Evolutionary conservation across 2,797 vertebrate species (phyloP).

Genomic region (Sternarchorhynchus goeldii): DNA sequence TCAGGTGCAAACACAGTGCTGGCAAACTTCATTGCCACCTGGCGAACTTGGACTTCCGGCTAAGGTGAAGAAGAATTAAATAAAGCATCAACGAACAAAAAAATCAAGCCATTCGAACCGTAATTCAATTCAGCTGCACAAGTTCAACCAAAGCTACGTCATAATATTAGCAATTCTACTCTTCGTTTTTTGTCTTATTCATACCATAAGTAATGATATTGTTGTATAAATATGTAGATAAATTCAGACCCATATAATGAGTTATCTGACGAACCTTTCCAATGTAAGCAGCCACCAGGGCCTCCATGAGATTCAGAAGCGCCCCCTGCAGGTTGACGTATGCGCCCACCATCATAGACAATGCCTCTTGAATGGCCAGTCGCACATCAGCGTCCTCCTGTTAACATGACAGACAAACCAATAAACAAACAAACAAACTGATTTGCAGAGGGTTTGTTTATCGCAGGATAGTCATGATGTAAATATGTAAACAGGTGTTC

Average conservation of each 20-base stretch:
- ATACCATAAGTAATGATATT: neutral
- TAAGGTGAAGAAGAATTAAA: conserved; percentile 59
- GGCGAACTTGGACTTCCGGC: conserved; percentile 97
- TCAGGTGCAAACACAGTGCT: conserved; percentile 92
- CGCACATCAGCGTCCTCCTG: conserved; percentile 95
- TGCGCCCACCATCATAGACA: conserved; percentile 98
- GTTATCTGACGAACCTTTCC: conserved; percentile 79
- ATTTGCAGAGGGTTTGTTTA: too few species aligned
- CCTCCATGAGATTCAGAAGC: conserved; percentile 96
- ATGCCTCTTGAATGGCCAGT: conserved; percentile 95
- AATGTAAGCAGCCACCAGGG: conserved; percentile 94
- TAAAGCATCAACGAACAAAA: neutral
- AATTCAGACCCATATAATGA: neutral
- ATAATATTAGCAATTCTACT: neutral
- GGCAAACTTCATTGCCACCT: conserved; percentile 97
- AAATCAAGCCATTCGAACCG: neutral
- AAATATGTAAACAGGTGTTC: too few species aligned
- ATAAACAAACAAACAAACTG: too few species aligned
- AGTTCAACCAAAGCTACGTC: neutral
- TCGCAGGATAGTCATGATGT: too few species aligned
- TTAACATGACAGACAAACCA: neutral
- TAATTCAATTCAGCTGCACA: neutral
- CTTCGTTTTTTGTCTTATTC: too few species aligned
- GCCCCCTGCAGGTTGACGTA: conserved; percentile 95
- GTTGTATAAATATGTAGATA: neutral